Evolutionary conservation across 2,113 vertebrate species (phyloP).

Genomic region (Siphamia tubifer): DNA sequence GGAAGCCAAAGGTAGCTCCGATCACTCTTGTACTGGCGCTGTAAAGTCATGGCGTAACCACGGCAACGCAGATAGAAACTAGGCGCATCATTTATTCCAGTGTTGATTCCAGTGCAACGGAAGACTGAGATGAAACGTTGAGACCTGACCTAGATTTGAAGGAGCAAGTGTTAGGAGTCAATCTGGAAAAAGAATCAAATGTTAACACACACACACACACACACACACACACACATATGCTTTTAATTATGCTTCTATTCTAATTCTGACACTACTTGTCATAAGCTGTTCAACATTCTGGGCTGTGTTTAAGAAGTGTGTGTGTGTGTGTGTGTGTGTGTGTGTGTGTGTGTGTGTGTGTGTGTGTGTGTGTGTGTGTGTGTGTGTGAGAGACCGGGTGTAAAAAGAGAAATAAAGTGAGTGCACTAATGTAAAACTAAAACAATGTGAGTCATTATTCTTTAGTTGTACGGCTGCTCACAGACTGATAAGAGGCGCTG

Average conservation of each 20-base stretch:
- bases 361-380: too few relatives aligned
- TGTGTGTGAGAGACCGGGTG: too few relatives aligned
- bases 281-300: neutral
- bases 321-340: too few relatives aligned
- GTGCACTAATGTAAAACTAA: neutral
- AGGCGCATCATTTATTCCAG: slow-evolving; percentile 50
- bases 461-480: neutral
- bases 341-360: too few relatives aligned
- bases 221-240: too few relatives aligned
- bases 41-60: slow-evolving; percentile 48
- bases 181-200: neutral
- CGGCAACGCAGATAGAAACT: slow-evolving; percentile 53
- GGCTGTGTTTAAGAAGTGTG: neutral
- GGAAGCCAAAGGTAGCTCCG: slow-evolving; percentile 21
- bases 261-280: neutral
- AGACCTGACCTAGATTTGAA: slow-evolving; percentile 64
- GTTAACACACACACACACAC: too few relatives aligned
- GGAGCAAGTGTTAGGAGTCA: slow-evolving; percentile 19
- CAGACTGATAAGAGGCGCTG: neutral
- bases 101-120: slow-evolving; percentile 31
- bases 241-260: too few relatives aligned
- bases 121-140: slow-evolving; percentile 56
- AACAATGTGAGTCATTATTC: neutral
- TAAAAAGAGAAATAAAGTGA: too few relatives aligned
- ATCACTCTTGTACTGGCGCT: slow-evolving; percentile 7